Percentiles rank a stretch among this genome's conserved stretches.
Evolutionary conservation across 2,113 vertebrate species (phyloP).

Genomic region (Passerina amoena): DNA sequence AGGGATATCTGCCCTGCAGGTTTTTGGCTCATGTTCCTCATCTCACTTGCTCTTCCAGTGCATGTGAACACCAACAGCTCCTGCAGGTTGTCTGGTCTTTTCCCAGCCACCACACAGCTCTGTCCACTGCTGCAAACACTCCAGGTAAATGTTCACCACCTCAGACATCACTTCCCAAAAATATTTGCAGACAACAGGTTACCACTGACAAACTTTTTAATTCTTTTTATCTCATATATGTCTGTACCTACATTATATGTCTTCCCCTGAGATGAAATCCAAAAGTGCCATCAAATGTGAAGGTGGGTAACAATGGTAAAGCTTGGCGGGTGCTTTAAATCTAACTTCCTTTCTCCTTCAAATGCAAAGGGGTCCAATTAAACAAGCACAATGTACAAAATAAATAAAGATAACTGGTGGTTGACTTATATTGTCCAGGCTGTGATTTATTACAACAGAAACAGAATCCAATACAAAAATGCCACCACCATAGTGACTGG

Average conservation of each 20-base stretch:
- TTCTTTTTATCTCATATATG: not conserved
- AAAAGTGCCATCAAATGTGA: not conserved
- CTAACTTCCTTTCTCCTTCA: not conserved
- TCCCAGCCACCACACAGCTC: not conserved
- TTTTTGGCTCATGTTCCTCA: conserved; percentile 5
- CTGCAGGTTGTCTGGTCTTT: not conserved
- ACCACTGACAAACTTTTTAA: not conserved
- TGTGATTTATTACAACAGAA: not conserved
- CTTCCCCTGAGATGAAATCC: not conserved
- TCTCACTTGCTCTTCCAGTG: not conserved
- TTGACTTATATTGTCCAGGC: not conserved
- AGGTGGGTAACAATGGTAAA: not conserved
- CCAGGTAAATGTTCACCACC: not conserved
- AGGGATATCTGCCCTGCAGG: conserved; percentile 24
- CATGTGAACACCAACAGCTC: not conserved
- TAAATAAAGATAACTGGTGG: not conserved
- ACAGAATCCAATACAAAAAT: not conserved
- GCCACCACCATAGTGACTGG: too few species aligned
- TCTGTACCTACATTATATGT: not conserved
- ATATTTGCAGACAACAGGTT: not conserved
- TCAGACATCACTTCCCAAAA: not conserved
- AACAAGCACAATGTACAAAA: not conserved
- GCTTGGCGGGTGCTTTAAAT: not conserved
- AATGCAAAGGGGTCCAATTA: not conserved
- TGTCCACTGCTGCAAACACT: conserved; percentile 22